Evolutionary conservation across 1,140 invertebrate genomes (phyloP).

Genomic region (Coelopa frigida): DNA sequence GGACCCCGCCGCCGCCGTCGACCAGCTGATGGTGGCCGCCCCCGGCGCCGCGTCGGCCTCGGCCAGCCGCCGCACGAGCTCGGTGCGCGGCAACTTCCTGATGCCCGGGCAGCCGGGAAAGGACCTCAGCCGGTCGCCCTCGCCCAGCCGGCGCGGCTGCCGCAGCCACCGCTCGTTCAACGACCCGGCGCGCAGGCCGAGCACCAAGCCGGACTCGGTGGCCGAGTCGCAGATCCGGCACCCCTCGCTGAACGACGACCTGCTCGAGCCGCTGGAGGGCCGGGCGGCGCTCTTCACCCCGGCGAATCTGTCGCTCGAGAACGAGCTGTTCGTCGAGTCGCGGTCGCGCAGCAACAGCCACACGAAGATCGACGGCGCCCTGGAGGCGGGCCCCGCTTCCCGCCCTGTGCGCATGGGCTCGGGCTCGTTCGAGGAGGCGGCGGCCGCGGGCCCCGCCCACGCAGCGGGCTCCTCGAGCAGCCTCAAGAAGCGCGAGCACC

Average conservation of each 20-base stretch:
- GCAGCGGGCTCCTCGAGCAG: conserved; percentile 33
- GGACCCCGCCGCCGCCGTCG: conserved; percentile 31
- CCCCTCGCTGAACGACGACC: conserved; percentile 40
- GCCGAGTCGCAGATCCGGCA: conserved; percentile 39
- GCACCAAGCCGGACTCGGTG: conserved; percentile 31
- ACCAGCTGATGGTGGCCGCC: conserved; percentile 33
- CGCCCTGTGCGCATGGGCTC: conserved; percentile 34
- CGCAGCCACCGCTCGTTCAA: conserved; percentile 42
- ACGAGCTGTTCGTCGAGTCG: conserved; percentile 39
- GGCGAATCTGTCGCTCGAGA: conserved; percentile 37
- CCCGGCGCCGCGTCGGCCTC: conserved; percentile 24
- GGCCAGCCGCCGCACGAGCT: conserved; percentile 40
- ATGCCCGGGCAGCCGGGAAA: conserved; percentile 33
- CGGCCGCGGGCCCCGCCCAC: conserved; percentile 24
- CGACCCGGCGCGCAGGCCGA: conserved; percentile 30
- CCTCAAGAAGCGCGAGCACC: conserved; percentile 33
- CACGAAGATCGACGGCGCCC: conserved; percentile 39
- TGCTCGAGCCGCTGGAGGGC: conserved; percentile 27
- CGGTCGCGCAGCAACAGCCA: conserved; percentile 42
- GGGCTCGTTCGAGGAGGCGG: conserved; percentile 35
- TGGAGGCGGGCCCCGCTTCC: conserved; percentile 27
- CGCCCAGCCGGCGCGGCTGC: conserved; percentile 36
- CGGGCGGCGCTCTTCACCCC: conserved; percentile 22
- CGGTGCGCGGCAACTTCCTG: conserved; percentile 38
- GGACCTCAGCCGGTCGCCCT: conserved; percentile 39